phyloP scores from a whole-genome alignment of 2,113 vertebrate species.

The Protobothrops flavoviridis region DNA sequence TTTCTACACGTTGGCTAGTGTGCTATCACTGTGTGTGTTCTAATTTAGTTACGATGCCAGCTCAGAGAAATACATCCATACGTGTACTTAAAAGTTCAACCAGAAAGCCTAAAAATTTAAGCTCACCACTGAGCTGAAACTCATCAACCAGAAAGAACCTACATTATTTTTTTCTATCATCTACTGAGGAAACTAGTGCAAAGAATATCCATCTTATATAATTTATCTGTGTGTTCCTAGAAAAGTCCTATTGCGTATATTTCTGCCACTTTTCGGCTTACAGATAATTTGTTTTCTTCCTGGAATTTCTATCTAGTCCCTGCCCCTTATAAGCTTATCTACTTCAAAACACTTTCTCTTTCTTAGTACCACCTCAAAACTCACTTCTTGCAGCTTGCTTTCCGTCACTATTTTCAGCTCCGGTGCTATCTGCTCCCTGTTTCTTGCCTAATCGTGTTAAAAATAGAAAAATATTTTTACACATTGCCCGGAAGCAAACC shows the following conservation, averaged over 20 bases:
- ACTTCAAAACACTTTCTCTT: slow-evolving; percentile 25
- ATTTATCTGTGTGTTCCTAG: not conserved
- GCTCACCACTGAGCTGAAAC: not conserved
- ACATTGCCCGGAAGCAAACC: slow-evolving; percentile 42
- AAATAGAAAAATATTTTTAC: slow-evolving; percentile 56
- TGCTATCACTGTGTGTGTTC: not conserved
- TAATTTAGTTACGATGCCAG: not conserved
- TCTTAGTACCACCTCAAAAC: slow-evolving; percentile 58
- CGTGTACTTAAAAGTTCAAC: not conserved
- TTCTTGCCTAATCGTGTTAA: slow-evolving; percentile 61
- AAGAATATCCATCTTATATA: not conserved
- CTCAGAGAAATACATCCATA: not conserved
- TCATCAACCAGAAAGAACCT: not conserved
- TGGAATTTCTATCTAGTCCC: not conserved
- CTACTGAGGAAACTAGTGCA: not conserved
- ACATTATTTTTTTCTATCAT: not conserved
- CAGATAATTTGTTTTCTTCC: not conserved
- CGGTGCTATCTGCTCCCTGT: slow-evolving; percentile 63
- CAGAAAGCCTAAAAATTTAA: not conserved
- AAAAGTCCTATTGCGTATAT: not conserved
- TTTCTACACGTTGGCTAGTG: not conserved
- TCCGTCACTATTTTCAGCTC: slow-evolving; percentile 61
- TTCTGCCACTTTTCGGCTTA: not conserved
- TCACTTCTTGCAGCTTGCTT: slow-evolving; percentile 65
- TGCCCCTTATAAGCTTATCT: slow-evolving; percentile 12